Conservation (phyloP, 2,797 vertebrate species). For the Pseudochirops corinnae region DNA sequence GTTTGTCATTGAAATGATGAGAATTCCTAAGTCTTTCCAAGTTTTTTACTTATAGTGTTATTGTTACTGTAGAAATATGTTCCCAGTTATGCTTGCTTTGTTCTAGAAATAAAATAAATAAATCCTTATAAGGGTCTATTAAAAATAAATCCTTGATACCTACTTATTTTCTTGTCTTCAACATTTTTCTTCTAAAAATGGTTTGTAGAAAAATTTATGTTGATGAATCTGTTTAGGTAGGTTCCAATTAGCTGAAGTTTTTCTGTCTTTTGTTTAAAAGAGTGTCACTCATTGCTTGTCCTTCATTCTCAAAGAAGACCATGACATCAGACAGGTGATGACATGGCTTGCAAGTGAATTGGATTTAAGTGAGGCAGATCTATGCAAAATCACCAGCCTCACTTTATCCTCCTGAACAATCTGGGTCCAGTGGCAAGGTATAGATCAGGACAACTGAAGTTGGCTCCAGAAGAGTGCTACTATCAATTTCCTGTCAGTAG, state of each 20-base stretch:
- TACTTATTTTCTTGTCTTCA: conserved; percentile 5
- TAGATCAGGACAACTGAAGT: no score
- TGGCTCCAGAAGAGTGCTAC: not conserved
- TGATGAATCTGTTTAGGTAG: not conserved
- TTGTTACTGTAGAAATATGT: not conserved
- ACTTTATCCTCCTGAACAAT: no score
- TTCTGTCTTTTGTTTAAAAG: not conserved
- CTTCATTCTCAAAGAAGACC: no score
- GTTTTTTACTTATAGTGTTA: not conserved
- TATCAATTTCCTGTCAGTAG: not conserved
- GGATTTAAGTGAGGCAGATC: no score
- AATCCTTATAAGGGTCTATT: not conserved
- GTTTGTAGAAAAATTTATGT: not conserved
- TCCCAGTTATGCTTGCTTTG: not conserved
- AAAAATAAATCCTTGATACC: conserved; percentile 1
- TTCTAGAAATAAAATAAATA: not conserved
- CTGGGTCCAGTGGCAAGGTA: no score
- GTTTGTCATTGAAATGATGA: not conserved
- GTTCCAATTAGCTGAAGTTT: not conserved
- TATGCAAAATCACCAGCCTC: no score
- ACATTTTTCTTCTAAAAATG: not conserved
- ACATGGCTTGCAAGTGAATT: no score
- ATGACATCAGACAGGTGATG: no score
- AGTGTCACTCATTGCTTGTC: not conserved
- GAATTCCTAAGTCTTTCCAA: not conserved